A percentile compares a stretch with the other conserved stretches of the same genome.
Evolutionary conservation across 2,888 invertebrate genomes (phyloP).

Genomic region (Ormyrus pomaceus): DNA sequence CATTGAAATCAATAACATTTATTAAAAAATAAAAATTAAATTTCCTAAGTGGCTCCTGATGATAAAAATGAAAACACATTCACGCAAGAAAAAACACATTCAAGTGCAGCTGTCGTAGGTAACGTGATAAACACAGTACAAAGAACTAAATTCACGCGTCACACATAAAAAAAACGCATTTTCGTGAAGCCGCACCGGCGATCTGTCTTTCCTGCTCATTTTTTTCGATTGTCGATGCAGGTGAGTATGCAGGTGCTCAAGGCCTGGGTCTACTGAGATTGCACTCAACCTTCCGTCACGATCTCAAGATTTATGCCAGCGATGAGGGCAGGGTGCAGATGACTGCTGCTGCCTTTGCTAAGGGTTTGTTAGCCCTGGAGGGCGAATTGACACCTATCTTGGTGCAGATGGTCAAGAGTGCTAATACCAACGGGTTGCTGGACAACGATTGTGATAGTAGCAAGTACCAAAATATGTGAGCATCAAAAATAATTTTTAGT

Average conservation of each 20-base stretch:
- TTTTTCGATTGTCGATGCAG: constrained; percentile 63
- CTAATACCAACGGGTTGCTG: constrained; percentile 97
- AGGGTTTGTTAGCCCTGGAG: constrained; percentile 96
- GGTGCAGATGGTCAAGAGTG: constrained; percentile 99
- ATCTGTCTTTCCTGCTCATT: constrained; percentile 2
- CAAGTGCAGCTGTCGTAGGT: constrained; percentile 40
- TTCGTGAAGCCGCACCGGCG: too few species aligned
- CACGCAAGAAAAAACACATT: not conserved
- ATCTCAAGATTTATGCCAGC: constrained; percentile 99
- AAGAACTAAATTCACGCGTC: constrained; percentile 19
- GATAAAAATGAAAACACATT: not conserved
- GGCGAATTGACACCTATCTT: constrained; percentile 99
- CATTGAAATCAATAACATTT: not conserved
- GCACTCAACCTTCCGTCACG: constrained; percentile 99
- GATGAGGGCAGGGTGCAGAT: constrained; percentile 99
- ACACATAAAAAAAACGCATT: not conserved
- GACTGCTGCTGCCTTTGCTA: constrained; percentile 99
- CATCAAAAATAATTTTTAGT: not conserved
- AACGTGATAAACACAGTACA: not conserved
- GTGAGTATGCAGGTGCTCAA: constrained; percentile 94
- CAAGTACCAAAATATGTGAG: constrained; percentile 95
- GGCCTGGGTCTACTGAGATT: constrained; percentile 95
- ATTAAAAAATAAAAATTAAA: constrained; percentile 1
- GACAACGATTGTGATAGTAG: constrained; percentile 99
- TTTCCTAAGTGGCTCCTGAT: constrained; percentile 4